Base-by-base conservation (phyloP, 2,888 invertebrate genomes). In the Eudemis profundana region DNA sequence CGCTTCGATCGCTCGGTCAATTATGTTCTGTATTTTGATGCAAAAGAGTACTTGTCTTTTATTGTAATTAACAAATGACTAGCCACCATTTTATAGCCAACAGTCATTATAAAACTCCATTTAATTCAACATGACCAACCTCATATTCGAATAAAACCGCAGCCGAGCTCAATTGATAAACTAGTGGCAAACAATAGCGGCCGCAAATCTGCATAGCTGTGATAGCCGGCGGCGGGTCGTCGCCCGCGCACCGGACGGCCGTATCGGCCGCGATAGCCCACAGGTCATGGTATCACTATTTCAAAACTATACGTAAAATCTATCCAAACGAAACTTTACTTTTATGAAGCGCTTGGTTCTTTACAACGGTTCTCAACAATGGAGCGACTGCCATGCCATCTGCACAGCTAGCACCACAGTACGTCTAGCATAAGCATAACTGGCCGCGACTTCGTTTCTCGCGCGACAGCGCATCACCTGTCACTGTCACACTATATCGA, bases 191-290 rank as follows among this genome's bases (percentile, higher is more conserved):
- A 61, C 50, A 61, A 51, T 49, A 12, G 21, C 46, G 3, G 54
- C 49, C 38, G 40, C 33, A 38, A 56, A 63, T 56, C 63, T 63
- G 62, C 56, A 40, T 40, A 38, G 29, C 14, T 17, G n/a, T 12
- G 63, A 63, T 56, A 63, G 46, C 12, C 23, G 70, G 69, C n/a
- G n/a, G n/a, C n/a, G n/a, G 78, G 78, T 77, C 75, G 72, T 69
- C 71, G 78, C 64, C 72, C 78, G 76, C 69, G 67, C 70, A 72
- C 82, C 82, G 82, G 82, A 81, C 76, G 77, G 72, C 50, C 61
- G 59, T 81, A 81, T 81, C 81, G 56, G 57, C 46, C 38, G 53
- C 61, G 83, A 83, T 82, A 82, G 78, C 82, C 82, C 72, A 77
- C 69, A 74, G 72, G 69, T 77, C 75, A 73, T 67, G 14, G 29